Evolutionary conservation across 2,888 invertebrate genomes (phyloP), one percentile per base, ranked within the genome.

Genomic region (Eurois occulta): DNA sequence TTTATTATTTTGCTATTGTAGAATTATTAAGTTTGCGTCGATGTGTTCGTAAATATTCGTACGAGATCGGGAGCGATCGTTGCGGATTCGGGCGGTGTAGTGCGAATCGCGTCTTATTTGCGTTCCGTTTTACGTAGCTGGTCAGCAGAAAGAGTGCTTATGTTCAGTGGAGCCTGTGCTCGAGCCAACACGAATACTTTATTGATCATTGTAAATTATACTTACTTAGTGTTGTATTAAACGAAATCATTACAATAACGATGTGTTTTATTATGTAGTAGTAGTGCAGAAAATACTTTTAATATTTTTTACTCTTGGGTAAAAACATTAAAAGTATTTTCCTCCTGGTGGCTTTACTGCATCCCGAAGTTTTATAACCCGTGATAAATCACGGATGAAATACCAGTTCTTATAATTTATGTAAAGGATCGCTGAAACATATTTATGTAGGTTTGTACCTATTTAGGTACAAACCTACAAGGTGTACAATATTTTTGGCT

Each of bases 191-290:
- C 78, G 86, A 87, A 90, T 93, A 94, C 92, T 92, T 93, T 93
- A 94, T 93, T 93, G 93, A 94, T 94, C 93, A 95, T 95, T 96
- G 96, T 96, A 96, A 96, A 96, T 94, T 96, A 96, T 95, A 96
- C 95, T 95, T 96, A 96, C 94, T 96, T 96, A 96, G 96, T 96
- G 96, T 96, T 96, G 96, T 96, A 96, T 96, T 96, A 96, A 96
- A 96, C 94, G 94, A 96, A 96, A 96, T 96, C 95, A 96, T 96
- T 96, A 96, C 96, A 94, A 95, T 95, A 93, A 91, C 35, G 28
- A 28, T 48, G 72, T 84, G 87, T 91, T 91, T 91, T 77, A 88
- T 89, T 91, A n/a, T 55, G 28, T 48, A 69, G n/a, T 62, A 60
- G 38, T n/a, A n/a, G n/a, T n/a, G n/a, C 41, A 70, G 41, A 5